Conservation (phyloP, 2,888 invertebrate species). For the Cacoxenus indagator region DNA sequence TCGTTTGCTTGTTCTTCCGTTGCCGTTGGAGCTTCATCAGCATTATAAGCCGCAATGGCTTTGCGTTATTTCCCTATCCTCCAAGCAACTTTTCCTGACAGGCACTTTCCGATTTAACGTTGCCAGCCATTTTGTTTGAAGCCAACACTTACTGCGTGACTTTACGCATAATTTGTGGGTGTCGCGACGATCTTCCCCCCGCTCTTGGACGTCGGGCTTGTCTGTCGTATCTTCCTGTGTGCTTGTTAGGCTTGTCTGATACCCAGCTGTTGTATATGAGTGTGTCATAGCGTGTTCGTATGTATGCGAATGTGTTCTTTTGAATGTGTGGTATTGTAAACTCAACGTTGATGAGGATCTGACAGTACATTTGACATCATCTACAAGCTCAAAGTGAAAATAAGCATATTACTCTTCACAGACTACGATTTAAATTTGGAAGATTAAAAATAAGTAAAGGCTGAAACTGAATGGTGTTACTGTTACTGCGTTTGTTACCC, state of each 20-base stretch:
- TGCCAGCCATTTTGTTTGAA: background rate
- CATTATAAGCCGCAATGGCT: background rate
- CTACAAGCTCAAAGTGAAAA: background rate
- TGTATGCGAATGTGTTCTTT: slow-evolving; percentile 7
- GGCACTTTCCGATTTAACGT: background rate
- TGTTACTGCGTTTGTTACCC: too few relatives aligned
- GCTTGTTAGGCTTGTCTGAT: background rate
- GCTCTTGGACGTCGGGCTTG: background rate
- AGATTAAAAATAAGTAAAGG: too few relatives aligned
- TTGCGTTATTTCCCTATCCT: background rate
- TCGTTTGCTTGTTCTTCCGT: background rate
- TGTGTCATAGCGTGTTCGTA: background rate
- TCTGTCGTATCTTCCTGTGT: background rate
- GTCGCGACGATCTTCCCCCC: background rate
- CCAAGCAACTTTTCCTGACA: background rate
- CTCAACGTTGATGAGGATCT: background rate
- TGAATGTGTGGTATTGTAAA: background rate
- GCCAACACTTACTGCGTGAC: slow-evolving; percentile 3
- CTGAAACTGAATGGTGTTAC: too few relatives aligned
- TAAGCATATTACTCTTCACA: background rate
- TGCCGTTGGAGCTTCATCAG: background rate
- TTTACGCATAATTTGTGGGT: background rate
- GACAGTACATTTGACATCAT: background rate
- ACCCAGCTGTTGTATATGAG: background rate
- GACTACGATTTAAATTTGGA: background rate